Evolutionary conservation across 1,140 invertebrate genomes (phyloP), one percentile per base, ranked within the genome.

Genomic region (Popillia japonica): DNA sequence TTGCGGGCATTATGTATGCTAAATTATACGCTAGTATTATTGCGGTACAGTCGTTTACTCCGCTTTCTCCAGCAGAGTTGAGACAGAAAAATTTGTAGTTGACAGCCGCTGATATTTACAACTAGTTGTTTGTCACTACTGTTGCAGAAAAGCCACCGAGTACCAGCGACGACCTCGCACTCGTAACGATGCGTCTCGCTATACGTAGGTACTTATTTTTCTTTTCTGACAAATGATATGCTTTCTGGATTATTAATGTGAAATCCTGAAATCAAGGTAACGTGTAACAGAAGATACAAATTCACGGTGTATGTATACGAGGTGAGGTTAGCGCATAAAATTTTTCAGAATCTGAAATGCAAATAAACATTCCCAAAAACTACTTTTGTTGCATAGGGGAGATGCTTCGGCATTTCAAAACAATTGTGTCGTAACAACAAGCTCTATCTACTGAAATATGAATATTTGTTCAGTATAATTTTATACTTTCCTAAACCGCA

Each of bases 41-140:
- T 55, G 48, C 48, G 3, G 48, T n/a, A 17, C 48, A 55, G n/a
- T 55, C 48, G 48, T 55, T 55, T 55, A 14, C 48, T 17, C n/a
- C 6, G 48, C 11, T 55, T 55, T 17, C 7, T 17, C 17, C 9
- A 55, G 48, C 2, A 55, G 48, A 55, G 48, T 55, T 55, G 48
- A 1, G 48, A 55, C 6, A 55, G 14, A 55, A 55, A 55, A 55
- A 55, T 55, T 55, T 55, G 48, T 55, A n/a, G 48, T 17, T 55
- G 17, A 55, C 48, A 55, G 48, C 48, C 48, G 48, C 14, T 55
- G 48, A 55, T 55, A 17, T 55, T 55, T 55, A 55, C 48, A 55
- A 17, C 48, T 55, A 55, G 48, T 55, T 55, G 48, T 55, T 55
- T 55, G 48, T 55, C 48, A 55, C 48, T 55, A n/a, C 14, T 17